Percentiles rank a stretch among this genome's conserved stretches.
These are phyloP conservation scores for Ascaphus truei DNA, from an alignment of 2,113 vertebrate genomes.

Conservation along the genomic window DNA sequence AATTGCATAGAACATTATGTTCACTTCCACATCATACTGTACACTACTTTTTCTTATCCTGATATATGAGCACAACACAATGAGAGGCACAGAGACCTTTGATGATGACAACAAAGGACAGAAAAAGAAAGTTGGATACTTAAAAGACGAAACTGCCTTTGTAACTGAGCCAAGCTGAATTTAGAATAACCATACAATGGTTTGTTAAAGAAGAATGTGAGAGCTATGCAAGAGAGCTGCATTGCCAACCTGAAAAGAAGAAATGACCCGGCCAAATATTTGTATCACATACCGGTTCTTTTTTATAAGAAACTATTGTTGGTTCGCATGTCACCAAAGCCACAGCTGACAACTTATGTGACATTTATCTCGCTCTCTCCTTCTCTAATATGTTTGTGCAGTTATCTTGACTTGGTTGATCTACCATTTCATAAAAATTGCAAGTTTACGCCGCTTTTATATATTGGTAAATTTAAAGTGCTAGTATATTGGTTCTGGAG, in stretches of 20 bases:
- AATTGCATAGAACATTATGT: neutral
- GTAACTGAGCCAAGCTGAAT: slow-evolving; percentile 23
- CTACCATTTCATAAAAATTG: too few relatives aligned
- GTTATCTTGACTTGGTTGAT: too few relatives aligned
- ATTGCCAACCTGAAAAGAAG: slow-evolving; percentile 24
- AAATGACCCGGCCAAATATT: slow-evolving; percentile 24
- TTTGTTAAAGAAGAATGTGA: slow-evolving; percentile 10
- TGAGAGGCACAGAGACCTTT: neutral
- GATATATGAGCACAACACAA: slow-evolving; percentile 6
- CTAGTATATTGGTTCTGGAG: too few relatives aligned
- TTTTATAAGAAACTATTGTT: slow-evolving; percentile 16
- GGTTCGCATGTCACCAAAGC: too few relatives aligned
- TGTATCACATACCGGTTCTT: slow-evolving; percentile 6
- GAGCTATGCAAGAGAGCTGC: slow-evolving; percentile 2
- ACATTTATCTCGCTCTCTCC: neutral
- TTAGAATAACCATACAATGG: slow-evolving; percentile 22
- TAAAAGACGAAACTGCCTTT: slow-evolving; percentile 21
- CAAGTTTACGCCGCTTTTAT: too few relatives aligned
- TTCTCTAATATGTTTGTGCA: neutral
- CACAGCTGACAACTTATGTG: slow-evolving; percentile 11
- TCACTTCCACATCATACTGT: neutral
- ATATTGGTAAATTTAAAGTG: too few relatives aligned
- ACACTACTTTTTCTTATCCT: neutral
- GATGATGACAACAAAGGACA: slow-evolving; percentile 9
- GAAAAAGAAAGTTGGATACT: slow-evolving; percentile 26